A percentile compares a stretch with the other conserved stretches of the same genome.
These are phyloP conservation scores for Narcine bancroftii DNA, from an alignment of 2,113 vertebrate species.

Conservation along the genomic window DNA sequence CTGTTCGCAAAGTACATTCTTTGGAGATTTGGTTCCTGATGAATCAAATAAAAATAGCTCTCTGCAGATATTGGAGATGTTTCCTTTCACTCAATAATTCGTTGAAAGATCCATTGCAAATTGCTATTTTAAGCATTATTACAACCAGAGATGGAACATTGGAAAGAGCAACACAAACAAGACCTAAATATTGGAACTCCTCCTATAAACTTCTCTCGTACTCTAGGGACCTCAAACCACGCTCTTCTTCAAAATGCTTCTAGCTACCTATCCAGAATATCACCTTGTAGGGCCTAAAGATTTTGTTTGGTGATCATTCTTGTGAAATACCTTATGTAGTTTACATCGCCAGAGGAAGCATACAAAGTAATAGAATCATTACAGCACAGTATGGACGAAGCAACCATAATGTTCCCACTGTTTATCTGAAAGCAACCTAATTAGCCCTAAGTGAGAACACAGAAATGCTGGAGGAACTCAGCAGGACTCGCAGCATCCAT, in stretches of 20 bases:
- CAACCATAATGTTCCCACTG: too few species aligned
- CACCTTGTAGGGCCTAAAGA: neutral
- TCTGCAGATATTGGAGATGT: neutral
- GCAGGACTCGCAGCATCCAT: too few species aligned
- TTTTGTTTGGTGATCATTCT: neutral
- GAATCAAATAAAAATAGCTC: neutral
- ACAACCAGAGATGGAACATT: neutral
- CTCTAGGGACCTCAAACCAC: neutral
- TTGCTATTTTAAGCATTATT: neutral
- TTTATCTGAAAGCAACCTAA: too few species aligned
- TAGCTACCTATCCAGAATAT: neutral
- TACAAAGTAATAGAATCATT: too few species aligned
- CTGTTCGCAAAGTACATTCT: neutral
- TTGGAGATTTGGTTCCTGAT: neutral
- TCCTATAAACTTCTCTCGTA: neutral
- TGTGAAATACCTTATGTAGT: neutral
- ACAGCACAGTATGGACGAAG: too few species aligned
- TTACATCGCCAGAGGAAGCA: too few species aligned
- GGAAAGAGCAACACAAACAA: neutral
- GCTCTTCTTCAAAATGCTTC: neutral
- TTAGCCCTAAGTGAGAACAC: too few species aligned
- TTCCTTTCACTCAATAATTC: neutral
- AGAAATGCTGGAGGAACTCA: too few species aligned
- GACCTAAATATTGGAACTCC: neutral
- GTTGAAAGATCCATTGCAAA: neutral